Evolutionary conservation across 1,140 invertebrate species (phyloP).

Genomic region (Coenobita brevimanus): DNA sequence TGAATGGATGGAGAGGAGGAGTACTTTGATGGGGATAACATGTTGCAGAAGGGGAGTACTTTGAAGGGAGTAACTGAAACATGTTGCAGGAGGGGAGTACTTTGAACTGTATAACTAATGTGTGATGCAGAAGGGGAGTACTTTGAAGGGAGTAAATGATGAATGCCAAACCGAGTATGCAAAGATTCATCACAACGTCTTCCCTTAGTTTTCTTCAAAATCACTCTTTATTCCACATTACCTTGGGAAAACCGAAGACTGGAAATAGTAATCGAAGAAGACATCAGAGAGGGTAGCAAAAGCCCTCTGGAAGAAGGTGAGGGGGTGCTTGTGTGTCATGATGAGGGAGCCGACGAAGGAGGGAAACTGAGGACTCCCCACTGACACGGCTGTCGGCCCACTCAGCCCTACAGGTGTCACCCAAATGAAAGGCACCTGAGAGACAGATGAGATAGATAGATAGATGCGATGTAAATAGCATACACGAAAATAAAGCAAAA

Average conservation of each 20-base stretch:
- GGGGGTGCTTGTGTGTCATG: background rate
- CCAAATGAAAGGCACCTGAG: slow-evolving; percentile 17
- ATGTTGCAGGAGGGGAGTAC: background rate
- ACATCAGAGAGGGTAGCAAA: background rate
- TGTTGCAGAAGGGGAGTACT: background rate
- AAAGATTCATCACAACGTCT: too few species aligned
- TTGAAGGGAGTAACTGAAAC: background rate
- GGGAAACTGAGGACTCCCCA: slow-evolving; percentile 21
- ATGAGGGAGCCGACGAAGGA: slow-evolving; percentile 1
- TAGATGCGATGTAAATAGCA: background rate
- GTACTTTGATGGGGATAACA: background rate
- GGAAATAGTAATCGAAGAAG: background rate
- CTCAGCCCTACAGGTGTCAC: background rate
- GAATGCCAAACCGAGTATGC: too few species aligned
- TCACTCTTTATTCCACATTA: background rate
- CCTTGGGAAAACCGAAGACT: background rate
- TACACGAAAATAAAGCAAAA: background rate
- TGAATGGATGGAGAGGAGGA: background rate
- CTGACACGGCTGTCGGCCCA: background rate
- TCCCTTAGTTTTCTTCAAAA: background rate
- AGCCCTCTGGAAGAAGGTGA: slow-evolving; percentile 7
- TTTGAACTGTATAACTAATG: too few species aligned
- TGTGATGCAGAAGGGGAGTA: too few species aligned
- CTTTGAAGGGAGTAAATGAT: too few species aligned
- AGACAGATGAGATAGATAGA: background rate